Base-by-base conservation (phyloP, 2,113 vertebrate genomes). In the Seriola aureovittata region DNA sequence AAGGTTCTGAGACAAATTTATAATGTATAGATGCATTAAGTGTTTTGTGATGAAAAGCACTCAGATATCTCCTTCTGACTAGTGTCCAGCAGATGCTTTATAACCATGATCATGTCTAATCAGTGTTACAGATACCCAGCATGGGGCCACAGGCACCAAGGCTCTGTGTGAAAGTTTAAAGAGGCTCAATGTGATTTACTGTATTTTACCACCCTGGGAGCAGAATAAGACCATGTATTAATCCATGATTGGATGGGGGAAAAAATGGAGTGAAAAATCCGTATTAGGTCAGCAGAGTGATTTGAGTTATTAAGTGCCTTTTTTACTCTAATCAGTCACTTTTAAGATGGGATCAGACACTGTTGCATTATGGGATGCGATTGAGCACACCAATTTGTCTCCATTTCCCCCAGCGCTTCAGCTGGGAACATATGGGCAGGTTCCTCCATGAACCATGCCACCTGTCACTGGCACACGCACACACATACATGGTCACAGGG, bases 291-390 rank as follows among this genome's bases (percentile, higher is more conserved):
- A 81, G 73, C 63, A 54, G 85, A 78, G 83, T 77, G 85, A 88
- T 89, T 91, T 87, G 81, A 85, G 85, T 92, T 88, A 89, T 91
- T 91, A 93, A 93, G 85, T 88, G 83, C 68, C 87, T 92, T 85
- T 92, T 90, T 86, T 73, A 76, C 84, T 71, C 80, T 92, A 90
- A 93, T 92, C 88, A 89, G 84, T 86, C 85, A 77, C 89, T 92
- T 93, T 88, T 91, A 94, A 92, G 88, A 93, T 80, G 82, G 88
- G 90, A 92, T 94, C 91, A 93, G 92, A 94, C 85, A 70, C 78
- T 80, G 83, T 73, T 74, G 87, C 54, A 89, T 91, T 91, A 82
- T 87, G 84, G 82, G 77, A 82, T 64, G 81, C 83, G 88, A 93
- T 54, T 71, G 86, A 84, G 69, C 71, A 36, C 73, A 75, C 71